These are phyloP conservation scores for Clivina fossor DNA, from an alignment of 2,888 invertebrate species.

Conservation along the genomic window DNA sequence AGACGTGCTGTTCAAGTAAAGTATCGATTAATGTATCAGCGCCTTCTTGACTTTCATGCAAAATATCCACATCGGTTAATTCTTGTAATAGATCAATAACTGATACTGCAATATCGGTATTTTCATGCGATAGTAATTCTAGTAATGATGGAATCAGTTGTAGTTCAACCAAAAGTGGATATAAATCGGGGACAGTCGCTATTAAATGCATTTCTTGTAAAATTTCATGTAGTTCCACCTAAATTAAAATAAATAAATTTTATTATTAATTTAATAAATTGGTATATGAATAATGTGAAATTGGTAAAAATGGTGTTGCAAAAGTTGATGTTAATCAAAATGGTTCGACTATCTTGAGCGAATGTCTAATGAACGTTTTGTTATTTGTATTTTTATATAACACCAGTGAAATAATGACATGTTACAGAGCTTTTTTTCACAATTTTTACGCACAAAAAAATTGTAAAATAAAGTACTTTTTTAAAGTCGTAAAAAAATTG, in stretches of 20 bases:
- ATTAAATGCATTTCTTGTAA: slow-evolving; percentile 89
- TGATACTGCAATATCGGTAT: slow-evolving; percentile 77
- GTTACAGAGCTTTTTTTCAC: too few relatives aligned
- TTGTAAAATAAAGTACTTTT: too few relatives aligned
- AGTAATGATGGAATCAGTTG: slow-evolving; percentile 88
- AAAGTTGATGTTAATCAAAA: too few relatives aligned
- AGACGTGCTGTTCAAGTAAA: slow-evolving; percentile 83
- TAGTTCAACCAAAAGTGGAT: slow-evolving; percentile 85
- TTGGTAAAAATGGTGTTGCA: too few relatives aligned
- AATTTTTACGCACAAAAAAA: too few relatives aligned
- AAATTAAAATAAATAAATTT: too few relatives aligned
- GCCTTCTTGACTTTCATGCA: slow-evolving; percentile 92
- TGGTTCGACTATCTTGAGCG: too few relatives aligned
- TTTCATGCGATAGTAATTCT: slow-evolving; percentile 92
- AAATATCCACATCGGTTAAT: slow-evolving; percentile 92
- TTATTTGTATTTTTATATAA: neutral
- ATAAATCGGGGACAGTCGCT: slow-evolving; percentile 94
- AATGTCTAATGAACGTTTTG: too few relatives aligned
- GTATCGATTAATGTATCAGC: slow-evolving; percentile 86
- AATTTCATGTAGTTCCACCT: slow-evolving; percentile 73
- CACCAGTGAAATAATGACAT: neutral
- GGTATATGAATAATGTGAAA: slow-evolving; percentile 1
- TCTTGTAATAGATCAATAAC: slow-evolving; percentile 70
- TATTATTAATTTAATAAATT: too few relatives aligned
- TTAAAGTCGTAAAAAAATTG: neutral